Base-by-base conservation (phyloP, 2,113 vertebrate genomes). In the Tenrec ecaudatus region DNA sequence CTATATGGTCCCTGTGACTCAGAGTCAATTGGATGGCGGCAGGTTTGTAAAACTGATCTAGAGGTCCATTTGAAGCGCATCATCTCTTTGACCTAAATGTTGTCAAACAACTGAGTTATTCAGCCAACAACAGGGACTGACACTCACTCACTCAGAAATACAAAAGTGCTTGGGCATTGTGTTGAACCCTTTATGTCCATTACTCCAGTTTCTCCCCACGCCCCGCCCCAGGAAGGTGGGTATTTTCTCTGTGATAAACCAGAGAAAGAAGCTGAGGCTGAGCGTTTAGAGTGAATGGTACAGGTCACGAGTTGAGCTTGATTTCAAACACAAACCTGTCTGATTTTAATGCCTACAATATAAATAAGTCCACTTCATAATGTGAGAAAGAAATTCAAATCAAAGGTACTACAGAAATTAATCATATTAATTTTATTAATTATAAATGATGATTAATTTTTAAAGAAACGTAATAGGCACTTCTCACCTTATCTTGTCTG, bases 301-400 rank as follows among this genome's bases (percentile, higher is more conserved):
- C 17, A 36, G 17, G 33, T 88, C 64, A 91, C 33, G 36, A 83
- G 38, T 58, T 91, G 91, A 53, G 23, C 83, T 89, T 3, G 31
- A 20, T 58, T 81, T 93, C 71, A 90, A 84, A 64, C 69, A 92
- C 10, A 89, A 73, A 29, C 84, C 57, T 82, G 12, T 75, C 81
- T 84, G 38, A 81, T 53, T 75, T 94, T 58, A 92, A 95, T 86
- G 83, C 19, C 75, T 86, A 57, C 33, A 88, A 76, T 66, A 90
- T 16, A 80, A 94, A 33, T 33, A 91, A 86, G 62, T 76, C 15
- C 53, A 71, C 58, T 82, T 77, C 47, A 33, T 89, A 76, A 75
- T 31, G 25, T 77, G 2, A 9, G 33, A 83, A 33, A 92, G 40
- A 40, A 15, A 58, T 19, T 71, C 40, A 77, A 86, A 57, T n/a